Base-by-base conservation (phyloP, 2,888 invertebrate genomes). In the Drosophila sordidula region DNA sequence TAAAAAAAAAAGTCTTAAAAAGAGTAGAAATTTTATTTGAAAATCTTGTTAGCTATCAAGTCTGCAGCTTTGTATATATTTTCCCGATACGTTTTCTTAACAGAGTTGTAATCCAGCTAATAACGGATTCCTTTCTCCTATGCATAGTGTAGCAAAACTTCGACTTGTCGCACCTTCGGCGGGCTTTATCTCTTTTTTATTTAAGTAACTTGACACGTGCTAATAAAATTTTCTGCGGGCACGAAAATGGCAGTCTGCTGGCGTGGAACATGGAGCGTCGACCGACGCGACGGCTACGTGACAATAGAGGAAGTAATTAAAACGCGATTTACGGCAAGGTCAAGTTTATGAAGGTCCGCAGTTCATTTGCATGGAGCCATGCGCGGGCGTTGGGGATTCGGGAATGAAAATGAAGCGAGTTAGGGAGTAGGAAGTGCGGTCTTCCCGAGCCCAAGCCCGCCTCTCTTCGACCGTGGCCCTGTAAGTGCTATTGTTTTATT, bases 261-360 rank as follows among this genome's bases (percentile, higher is more conserved):
- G 56, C 55, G 36, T 11, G 6, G 49, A 22, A 12, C 45, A 39
- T 25, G 42, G 59, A 57, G 47, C 68, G 63, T 51, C 57, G 74
- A 70, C 44, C 72, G 62, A 70, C 63, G 68, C 66, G 80, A 56
- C 61, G 68, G 70, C 86, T 83, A 88, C 83, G 83, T 83, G 83
- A 83, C 83, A 83, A 88, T 83, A 67, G 64, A 86, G 83, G 88
- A 83, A 83, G 83, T 88, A 83, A 83, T 83, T 83, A 83, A 88
- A 83, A 86, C 87, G 77, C 83, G 86, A 83, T 83, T 83, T 82
- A 82, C 74, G 78, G 70, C 89, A 88, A 83, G 83, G 83, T 83
- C 83, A 83, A 86, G 88, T 77, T 83, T 83, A 83, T 83, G 88
- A 88, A 88, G 88, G 87, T 83, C 78, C 70, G 45, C 64, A 82